A percentile compares a stretch with the other conserved stretches of the same genome.
phyloP scores from a whole-genome alignment of 2,888 invertebrate genomes.

The Drosophila niveifrons region DNA sequence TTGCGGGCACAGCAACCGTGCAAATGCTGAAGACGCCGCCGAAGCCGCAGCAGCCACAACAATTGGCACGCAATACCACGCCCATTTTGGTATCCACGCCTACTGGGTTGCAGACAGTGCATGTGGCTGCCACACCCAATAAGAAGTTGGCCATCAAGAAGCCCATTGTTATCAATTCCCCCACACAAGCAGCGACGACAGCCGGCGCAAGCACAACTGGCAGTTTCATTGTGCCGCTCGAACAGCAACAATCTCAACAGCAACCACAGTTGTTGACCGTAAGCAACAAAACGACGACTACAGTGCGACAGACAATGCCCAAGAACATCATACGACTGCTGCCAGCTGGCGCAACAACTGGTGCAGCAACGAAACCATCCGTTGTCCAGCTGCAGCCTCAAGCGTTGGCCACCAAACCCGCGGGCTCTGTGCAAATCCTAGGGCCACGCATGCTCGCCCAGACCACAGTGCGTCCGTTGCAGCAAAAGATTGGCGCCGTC shows the following conservation, averaged over 20 bases:
- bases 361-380: constrained; percentile 26
- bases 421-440: constrained; percentile 64
- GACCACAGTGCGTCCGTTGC: constrained; percentile 65
- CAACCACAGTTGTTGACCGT: constrained; percentile 8
- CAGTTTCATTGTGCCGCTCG: constrained; percentile 50
- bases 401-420: constrained; percentile 29
- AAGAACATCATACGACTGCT: constrained; percentile 78
- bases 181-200: constrained; percentile 26
- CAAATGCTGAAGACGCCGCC: constrained; percentile 40
- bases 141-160: constrained; percentile 81
- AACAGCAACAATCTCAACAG: constrained; percentile 37
- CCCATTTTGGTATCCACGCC: constrained; percentile 84
- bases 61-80: constrained; percentile 65
- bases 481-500: constrained; percentile 71
- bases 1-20: constrained; percentile 1
- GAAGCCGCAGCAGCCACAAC: constrained; percentile 30
- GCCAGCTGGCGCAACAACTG: constrained; percentile 47
- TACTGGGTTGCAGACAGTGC: constrained; percentile 84
- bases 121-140: constrained; percentile 78
- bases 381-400: constrained; percentile 43
- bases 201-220: constrained; percentile 17
- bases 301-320: constrained; percentile 58
- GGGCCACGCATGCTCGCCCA: constrained; percentile 74
- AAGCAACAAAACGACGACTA: constrained; percentile 28
- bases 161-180: constrained; percentile 73